Percentiles rank a stretch among this genome's conserved stretches.
phyloP scores from a whole-genome alignment of 2,888 invertebrate species.

The Hyposoter didymator region DNA sequence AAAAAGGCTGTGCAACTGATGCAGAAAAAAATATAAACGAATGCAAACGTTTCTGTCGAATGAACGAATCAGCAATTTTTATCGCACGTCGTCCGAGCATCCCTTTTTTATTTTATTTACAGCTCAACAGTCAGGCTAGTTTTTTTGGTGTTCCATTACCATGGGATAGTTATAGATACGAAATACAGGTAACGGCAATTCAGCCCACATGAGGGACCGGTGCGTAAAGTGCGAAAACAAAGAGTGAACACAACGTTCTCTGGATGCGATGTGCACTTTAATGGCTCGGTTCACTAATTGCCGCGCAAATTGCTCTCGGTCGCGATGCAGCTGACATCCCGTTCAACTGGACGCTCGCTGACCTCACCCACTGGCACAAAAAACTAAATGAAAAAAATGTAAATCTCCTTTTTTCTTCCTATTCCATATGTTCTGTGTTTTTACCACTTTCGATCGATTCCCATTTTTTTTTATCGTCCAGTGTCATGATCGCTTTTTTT shows the following conservation, averaged over 20 bases:
- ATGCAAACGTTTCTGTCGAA: neutral
- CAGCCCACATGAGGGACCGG: constrained; percentile 3
- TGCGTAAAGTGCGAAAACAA: constrained; percentile 29
- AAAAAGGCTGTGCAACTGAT: neutral
- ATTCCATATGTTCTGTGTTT: constrained; percentile 25
- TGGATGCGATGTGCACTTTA: constrained; percentile 54
- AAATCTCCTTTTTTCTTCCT: constrained; percentile 30
- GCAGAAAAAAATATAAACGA: neutral
- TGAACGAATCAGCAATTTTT: constrained; percentile 3
- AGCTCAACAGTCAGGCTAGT: neutral
- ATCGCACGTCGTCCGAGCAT: neutral
- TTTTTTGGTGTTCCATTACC: neutral
- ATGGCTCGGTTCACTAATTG: constrained; percentile 66
- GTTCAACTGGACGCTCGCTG: constrained; percentile 25
- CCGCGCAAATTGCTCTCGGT: constrained; percentile 63
- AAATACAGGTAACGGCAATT: constrained; percentile 7
- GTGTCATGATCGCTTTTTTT: neutral
- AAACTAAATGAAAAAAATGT: constrained; percentile 21
- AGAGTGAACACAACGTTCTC: constrained; percentile 35
- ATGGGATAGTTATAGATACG: neutral
- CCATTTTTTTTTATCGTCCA: neutral
- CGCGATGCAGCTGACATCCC: constrained; percentile 63
- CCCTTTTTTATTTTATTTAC: constrained; percentile 7
- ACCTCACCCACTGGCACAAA: neutral
- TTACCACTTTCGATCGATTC: neutral